phyloP scores from a whole-genome alignment of 2,113 vertebrate species.

The Corythoichthys haematopterus region DNA sequence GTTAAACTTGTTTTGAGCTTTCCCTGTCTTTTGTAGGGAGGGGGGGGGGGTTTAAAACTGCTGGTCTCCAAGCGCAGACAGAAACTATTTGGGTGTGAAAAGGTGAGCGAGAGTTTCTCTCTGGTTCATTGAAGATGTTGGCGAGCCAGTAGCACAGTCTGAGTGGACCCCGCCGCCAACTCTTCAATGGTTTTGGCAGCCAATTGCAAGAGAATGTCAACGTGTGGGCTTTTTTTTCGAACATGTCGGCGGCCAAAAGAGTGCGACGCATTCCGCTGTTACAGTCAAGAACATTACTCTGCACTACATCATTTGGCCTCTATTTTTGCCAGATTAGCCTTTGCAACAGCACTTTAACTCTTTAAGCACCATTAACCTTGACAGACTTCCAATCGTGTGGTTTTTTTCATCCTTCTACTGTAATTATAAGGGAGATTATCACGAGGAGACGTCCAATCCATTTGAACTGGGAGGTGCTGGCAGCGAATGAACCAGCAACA shows the following conservation, averaged over 20 bases:
- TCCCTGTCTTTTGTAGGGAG: too few species aligned
- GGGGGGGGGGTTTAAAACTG: too few species aligned
- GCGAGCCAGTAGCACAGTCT: conserved; percentile 20
- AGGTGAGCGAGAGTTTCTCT: conserved; percentile 28
- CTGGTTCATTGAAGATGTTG: conserved; percentile 41
- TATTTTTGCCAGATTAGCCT: conserved; percentile 16
- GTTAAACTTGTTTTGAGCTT: too few species aligned
- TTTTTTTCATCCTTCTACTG: too few species aligned
- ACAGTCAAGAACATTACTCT: conserved; percentile 13
- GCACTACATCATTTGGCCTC: conserved; percentile 6
- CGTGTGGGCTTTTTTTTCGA: conserved; percentile 16
- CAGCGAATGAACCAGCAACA: too few species aligned
- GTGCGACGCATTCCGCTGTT: conserved; percentile 22
- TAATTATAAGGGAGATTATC: too few species aligned
- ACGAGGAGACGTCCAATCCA: too few species aligned
- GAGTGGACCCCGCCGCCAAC: conserved; percentile 24
- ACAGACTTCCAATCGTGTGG: too few species aligned
- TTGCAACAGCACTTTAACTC: conserved; percentile 2
- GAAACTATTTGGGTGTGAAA: conserved; percentile 50
- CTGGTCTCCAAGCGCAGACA: conserved; percentile 25
- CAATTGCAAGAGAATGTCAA: neutral
- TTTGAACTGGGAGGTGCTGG: too few species aligned
- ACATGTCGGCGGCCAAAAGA: conserved; percentile 10
- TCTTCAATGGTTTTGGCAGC: conserved; percentile 19
- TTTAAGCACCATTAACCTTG: too few species aligned